phyloP scores from a whole-genome alignment of 2,888 invertebrate genomes.

The Pycnomerus fuliginosus region DNA sequence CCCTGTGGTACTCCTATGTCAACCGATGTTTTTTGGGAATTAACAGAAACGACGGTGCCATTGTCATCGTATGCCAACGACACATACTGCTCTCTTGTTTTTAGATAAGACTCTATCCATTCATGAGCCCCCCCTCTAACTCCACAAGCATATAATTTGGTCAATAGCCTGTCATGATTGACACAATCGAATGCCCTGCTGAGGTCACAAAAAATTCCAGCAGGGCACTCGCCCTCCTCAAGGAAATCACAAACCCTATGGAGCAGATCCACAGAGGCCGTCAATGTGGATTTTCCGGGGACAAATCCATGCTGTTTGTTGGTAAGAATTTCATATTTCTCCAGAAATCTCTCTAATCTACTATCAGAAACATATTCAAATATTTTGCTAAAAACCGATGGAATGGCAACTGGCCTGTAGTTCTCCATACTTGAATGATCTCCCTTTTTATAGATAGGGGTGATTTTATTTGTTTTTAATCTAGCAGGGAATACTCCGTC shows the following conservation, averaged over 20 bases:
- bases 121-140: background rate
- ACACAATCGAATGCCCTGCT: conserved; percentile 22
- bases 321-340: background rate
- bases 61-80: background rate
- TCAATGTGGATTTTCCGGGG: background rate
- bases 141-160: background rate
- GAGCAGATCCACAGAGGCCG: background rate
- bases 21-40: background rate
- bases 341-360: background rate
- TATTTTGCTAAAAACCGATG: background rate
- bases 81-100: background rate
- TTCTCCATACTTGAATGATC: background rate
- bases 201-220: too few species aligned
- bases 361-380: background rate
- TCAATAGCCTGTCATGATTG: background rate
- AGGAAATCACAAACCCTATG: background rate
- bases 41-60: background rate
- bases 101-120: background rate
- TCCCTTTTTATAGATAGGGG: background rate
- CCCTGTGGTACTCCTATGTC: conserved; percentile 13
- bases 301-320: background rate
- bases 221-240: background rate
- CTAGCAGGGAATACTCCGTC: background rate
- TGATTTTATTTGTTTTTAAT: background rate
- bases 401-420: background rate